Evolutionary conservation across 2,888 invertebrate genomes (phyloP).

Genomic region (Platycheirus rosarum): DNA sequence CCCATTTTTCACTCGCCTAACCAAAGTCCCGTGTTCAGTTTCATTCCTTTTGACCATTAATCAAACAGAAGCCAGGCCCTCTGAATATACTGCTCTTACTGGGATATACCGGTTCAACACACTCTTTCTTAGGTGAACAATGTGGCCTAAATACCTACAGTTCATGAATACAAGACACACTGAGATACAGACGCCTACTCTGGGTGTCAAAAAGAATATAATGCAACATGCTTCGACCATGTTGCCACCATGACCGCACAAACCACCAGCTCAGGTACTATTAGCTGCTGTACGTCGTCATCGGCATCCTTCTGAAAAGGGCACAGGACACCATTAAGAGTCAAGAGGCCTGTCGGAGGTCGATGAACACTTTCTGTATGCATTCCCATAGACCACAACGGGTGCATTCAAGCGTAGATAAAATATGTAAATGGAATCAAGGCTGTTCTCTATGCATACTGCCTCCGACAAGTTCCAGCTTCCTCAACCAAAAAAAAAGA

Average conservation of each 20-base stretch:
- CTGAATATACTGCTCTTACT: constrained; percentile 2
- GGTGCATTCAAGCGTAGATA: constrained; percentile 53
- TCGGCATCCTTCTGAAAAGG: background rate
- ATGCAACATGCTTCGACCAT: constrained; percentile 24
- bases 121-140: constrained; percentile 38
- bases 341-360: constrained; percentile 4
- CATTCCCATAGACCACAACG: background rate
- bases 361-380: background rate
- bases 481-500: constrained; percentile 17
- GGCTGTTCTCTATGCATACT: constrained; percentile 39
- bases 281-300: constrained; percentile 14
- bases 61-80: constrained; percentile 48
- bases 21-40: constrained; percentile 31
- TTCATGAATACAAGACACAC: constrained; percentile 53
- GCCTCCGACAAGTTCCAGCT: background rate
- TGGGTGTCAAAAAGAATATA: constrained; percentile 30
- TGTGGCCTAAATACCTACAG: constrained; percentile 58
- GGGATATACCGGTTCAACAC: constrained; percentile 2
- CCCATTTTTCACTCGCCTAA: constrained; percentile 48
- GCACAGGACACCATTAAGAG: constrained; percentile 13
- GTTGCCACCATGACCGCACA: constrained; percentile 31
- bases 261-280: constrained; percentile 44
- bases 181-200: constrained; percentile 38
- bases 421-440: constrained; percentile 66
- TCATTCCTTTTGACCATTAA: constrained; percentile 56